Conservation (phyloP, 1,140 invertebrate species). For the Notospermus geniculatus region DNA sequence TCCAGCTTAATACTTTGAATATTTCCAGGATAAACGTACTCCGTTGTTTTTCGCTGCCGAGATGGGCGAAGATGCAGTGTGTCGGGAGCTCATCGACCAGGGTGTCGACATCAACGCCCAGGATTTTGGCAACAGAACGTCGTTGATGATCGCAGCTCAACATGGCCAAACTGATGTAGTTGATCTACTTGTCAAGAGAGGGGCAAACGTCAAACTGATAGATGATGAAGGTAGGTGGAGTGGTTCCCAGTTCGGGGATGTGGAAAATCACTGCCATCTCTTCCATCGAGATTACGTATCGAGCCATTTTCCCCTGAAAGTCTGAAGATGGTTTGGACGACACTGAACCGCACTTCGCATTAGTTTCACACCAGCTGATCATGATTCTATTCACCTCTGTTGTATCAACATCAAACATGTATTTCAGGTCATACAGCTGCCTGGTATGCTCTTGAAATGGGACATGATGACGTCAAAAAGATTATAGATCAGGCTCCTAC, state of each 20-base stretch:
- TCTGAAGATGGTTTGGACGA: too few relatives aligned
- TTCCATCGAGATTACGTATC: too few relatives aligned
- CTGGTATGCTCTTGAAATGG: conserved; percentile 33
- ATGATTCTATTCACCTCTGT: too few relatives aligned
- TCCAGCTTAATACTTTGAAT: neutral
- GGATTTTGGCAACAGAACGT: conserved; percentile 36
- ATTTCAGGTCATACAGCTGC: conserved; percentile 39
- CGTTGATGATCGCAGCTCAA: conserved; percentile 48
- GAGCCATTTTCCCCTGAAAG: too few relatives aligned
- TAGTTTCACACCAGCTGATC: too few relatives aligned
- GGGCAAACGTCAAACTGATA: conserved; percentile 23
- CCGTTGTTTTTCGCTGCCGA: conserved; percentile 44
- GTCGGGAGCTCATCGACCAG: conserved; percentile 44
- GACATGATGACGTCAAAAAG: conserved; percentile 32
- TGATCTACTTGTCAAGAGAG: conserved; percentile 42
- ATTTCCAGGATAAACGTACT: conserved; percentile 44
- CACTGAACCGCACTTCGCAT: too few relatives aligned
- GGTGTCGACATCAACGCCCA: conserved; percentile 43
- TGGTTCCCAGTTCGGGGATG: too few relatives aligned
- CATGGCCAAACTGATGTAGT: conserved; percentile 42
- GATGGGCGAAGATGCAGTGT: conserved; percentile 37
- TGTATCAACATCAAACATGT: too few relatives aligned
- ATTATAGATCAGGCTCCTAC: conserved; percentile 38
- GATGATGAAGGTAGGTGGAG: conserved; percentile 28
- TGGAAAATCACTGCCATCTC: too few relatives aligned